A percentile compares a stretch with the other conserved stretches of the same genome.
These are phyloP conservation scores for Listronotus oregonensis DNA, from an alignment of 1,140 invertebrate species.

Conservation along the genomic window DNA sequence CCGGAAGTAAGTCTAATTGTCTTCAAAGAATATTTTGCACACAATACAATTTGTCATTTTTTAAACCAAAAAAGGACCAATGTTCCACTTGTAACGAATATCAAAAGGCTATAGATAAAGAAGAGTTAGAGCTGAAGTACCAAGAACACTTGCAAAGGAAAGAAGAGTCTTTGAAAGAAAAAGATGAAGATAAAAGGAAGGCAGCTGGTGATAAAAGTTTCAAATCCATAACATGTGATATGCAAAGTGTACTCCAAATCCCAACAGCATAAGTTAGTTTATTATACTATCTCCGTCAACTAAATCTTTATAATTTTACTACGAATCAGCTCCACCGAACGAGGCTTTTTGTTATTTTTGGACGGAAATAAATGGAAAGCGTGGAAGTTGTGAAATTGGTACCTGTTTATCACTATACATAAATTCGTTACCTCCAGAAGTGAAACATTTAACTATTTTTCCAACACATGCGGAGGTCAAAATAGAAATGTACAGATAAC, in stretches of 20 bases:
- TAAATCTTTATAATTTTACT: slow-evolving; percentile 43
- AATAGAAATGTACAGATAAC: slow-evolving; percentile 24
- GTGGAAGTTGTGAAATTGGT: slow-evolving; percentile 8
- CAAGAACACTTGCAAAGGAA: neutral
- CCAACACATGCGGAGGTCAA: slow-evolving; percentile 26
- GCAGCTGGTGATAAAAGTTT: slow-evolving; percentile 2
- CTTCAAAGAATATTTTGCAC: slow-evolving; percentile 3
- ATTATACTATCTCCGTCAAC: slow-evolving; percentile 40
- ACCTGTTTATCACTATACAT: slow-evolving; percentile 1
- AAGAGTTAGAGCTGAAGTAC: neutral
- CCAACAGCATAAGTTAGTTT: slow-evolving; percentile 29
- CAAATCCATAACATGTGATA: slow-evolving; percentile 2
- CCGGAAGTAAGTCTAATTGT: too few relatives aligned
- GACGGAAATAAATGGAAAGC: slow-evolving; percentile 42
- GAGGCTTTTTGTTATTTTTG: slow-evolving; percentile 35
- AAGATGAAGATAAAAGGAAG: slow-evolving; percentile 7
- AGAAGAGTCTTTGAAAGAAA: neutral
- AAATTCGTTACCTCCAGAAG: slow-evolving; percentile 1
- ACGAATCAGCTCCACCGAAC: slow-evolving; percentile 33
- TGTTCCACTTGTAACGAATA: slow-evolving; percentile 5
- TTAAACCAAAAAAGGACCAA: too few relatives aligned
- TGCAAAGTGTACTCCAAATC: slow-evolving; percentile 40
- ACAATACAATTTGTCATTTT: slow-evolving; percentile 8
- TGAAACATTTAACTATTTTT: slow-evolving; percentile 16
- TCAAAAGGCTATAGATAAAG: neutral